Percentiles rank a stretch among this genome's conserved stretches.
Conservation (phyloP, 2,888 invertebrate species). For the Epicampocera succincta region DNA sequence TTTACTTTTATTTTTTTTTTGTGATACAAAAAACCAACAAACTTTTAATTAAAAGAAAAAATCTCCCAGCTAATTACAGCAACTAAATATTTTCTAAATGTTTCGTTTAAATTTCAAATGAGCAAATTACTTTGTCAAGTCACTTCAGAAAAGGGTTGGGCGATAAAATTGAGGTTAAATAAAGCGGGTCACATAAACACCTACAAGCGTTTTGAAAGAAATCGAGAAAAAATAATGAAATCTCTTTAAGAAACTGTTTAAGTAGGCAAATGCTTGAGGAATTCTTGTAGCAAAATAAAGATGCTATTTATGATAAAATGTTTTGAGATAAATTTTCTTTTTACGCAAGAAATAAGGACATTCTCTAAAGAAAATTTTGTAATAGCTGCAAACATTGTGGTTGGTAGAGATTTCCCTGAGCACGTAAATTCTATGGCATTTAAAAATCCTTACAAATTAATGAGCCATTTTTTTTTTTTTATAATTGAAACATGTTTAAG, state of each 20-base stretch:
- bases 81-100: slow-evolving; percentile 14
- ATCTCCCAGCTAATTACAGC: slow-evolving; percentile 8
- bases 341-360: too few species aligned
- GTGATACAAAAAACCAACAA: slow-evolving; percentile 9
- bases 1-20: neutral
- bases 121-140: slow-evolving; percentile 3
- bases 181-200: slow-evolving; percentile 51
- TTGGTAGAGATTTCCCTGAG: neutral
- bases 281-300: too few species aligned
- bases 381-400: slow-evolving; percentile 17
- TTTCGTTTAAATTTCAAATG: slow-evolving; percentile 25
- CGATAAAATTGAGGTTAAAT: slow-evolving; percentile 52
- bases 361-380: too few species aligned
- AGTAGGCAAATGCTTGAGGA: too few species aligned
- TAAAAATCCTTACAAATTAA: slow-evolving; percentile 45
- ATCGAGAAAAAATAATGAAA: neutral
- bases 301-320: neutral
- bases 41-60: slow-evolving; percentile 12
- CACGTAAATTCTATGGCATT: slow-evolving; percentile 27
- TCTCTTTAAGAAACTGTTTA: slow-evolving; percentile 22
- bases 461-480: slow-evolving; percentile 21
- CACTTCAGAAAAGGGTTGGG: neutral
- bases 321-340: too few species aligned
- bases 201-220: neutral
- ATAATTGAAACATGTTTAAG: slow-evolving; percentile 21